phyloP scores from a whole-genome alignment of 64 coral and sea anemone genomes.

The Astreopora myriophthalma region DNA sequence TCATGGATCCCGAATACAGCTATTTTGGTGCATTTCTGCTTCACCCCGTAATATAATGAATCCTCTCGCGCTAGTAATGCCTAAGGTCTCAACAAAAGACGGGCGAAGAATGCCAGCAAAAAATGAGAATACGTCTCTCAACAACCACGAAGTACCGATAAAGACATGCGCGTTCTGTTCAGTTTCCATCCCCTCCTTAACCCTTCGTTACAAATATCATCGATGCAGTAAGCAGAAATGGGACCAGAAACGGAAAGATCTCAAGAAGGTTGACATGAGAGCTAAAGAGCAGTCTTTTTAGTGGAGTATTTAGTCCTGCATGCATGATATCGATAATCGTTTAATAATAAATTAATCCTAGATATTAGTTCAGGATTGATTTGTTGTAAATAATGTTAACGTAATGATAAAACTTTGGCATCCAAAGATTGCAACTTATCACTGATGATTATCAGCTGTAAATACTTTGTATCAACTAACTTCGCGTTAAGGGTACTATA shows the following conservation, averaged over 20 bases:
- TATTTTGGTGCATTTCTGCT: conserved; percentile 69
- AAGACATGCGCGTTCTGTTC: too few relatives aligned
- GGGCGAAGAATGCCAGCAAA: neutral
- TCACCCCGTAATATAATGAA: neutral
- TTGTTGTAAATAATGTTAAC: neutral
- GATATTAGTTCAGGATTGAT: neutral
- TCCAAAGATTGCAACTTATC: neutral
- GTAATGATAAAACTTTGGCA: neutral
- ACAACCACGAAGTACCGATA: too few relatives aligned
- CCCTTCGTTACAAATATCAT: too few relatives aligned
- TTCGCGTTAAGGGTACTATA: neutral
- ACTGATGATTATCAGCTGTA: neutral
- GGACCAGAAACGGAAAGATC: too few relatives aligned
- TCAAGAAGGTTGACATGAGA: too few relatives aligned
- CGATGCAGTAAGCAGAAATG: too few relatives aligned
- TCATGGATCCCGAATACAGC: conserved; percentile 31
- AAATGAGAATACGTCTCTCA: too few relatives aligned
- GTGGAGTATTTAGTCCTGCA: too few relatives aligned
- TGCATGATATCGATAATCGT: too few relatives aligned
- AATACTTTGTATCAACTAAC: neutral
- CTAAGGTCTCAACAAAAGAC: neutral
- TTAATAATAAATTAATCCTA: neutral
- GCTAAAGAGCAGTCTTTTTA: too few relatives aligned
- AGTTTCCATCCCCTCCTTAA: too few relatives aligned
- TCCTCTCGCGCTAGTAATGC: neutral